phyloP scores from a whole-genome alignment of 2,797 vertebrate species.

The Dermochelys coriacea region DNA sequence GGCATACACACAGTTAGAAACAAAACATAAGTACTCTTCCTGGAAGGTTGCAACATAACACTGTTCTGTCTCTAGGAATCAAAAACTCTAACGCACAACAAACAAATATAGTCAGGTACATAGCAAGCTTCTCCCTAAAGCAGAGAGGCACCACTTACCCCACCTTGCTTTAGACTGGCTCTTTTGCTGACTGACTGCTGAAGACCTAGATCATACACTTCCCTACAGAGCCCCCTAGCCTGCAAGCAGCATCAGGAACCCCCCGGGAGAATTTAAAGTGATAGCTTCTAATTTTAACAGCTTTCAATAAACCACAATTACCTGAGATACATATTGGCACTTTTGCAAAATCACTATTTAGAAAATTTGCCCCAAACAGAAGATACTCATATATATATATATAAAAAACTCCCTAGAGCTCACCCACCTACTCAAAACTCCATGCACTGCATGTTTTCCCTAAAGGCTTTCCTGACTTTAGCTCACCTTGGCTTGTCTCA shows the following conservation, averaged over 20 bases:
- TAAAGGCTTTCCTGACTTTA: background rate
- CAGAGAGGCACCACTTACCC: background rate
- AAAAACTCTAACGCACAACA: background rate
- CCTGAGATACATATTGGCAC: background rate
- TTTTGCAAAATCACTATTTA: background rate
- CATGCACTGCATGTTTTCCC: background rate
- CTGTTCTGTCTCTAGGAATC: background rate
- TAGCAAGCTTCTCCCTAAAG: background rate
- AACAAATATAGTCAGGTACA: background rate
- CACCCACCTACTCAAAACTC: background rate
- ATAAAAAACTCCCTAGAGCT: background rate
- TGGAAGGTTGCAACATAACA: background rate
- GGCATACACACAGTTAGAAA: background rate
- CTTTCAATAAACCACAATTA: background rate
- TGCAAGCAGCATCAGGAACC: background rate
- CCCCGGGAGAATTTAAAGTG: background rate
- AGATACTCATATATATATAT: background rate
- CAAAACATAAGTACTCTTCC: background rate
- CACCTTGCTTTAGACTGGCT: background rate
- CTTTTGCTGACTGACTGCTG: background rate
- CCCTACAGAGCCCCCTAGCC: background rate
- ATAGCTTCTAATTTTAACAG: background rate
- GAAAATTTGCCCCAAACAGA: slow-evolving; percentile 23
- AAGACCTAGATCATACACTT: background rate
- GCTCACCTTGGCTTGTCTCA: background rate